Evolutionary conservation across 2,888 invertebrate species (phyloP), one percentile per base, ranked within the genome.

Genomic region (Campoplex nolae): DNA sequence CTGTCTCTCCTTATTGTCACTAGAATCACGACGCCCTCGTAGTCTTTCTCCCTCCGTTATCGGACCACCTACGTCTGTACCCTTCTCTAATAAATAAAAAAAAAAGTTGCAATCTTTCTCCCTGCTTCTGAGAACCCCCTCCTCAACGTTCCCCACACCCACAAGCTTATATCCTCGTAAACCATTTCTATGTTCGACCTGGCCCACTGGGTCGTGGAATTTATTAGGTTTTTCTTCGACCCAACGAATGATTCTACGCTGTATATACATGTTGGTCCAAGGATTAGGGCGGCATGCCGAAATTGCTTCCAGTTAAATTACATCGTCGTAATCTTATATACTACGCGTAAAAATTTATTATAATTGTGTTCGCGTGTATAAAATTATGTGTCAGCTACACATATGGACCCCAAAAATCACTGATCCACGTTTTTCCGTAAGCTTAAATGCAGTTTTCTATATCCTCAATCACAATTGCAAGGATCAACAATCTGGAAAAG

Each of bases 151-250:
- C 85, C 79, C 65, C 76, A 77, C 87, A 81, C 76, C 78, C 68
- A 87, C 77, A 18, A 75, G 83, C 84, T 88, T 84, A 86, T 86
- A 85, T 75, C 84, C 73, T 88, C 86, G 83, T 88, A 89, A 90
- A 89, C 86, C 88, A 91, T 91, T 89, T 90, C 89, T 90, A 89
- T 89, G 89, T 89, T 89, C 89, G 89, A 89, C 89, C 88, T 87
- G 89, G 89, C 89, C 89, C 88, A 87, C 81, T 75, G 90, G 90
- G 90, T 91, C 90, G 90, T 86, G 81, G 87, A 91, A 91, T 91
- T 91, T 91, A 90, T 90, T 82, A 88, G 82, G 82, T 81, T 79
- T 74, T 86, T 85, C 77, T 75, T 58, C n/a, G 28, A 45, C 23
- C 28, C 56, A 71, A 71, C 79, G 28, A 86, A 80, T 83, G 81